Base-by-base conservation (phyloP, 2,113 vertebrate genomes). In the Sminthopsis crassicaudata region DNA sequence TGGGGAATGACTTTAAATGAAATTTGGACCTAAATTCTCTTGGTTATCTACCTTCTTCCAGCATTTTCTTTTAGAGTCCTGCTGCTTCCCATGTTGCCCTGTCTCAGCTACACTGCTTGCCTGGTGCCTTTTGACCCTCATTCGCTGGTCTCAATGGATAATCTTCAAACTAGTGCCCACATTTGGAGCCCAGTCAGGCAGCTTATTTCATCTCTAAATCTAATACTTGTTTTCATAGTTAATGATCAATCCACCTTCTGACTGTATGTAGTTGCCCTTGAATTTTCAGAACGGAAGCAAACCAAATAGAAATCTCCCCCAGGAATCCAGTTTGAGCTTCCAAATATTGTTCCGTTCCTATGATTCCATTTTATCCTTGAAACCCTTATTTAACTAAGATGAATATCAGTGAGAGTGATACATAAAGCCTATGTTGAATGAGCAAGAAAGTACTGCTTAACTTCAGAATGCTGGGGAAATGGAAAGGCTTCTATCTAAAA, bases 1-100 rank as follows among this genome's bases (percentile, higher is more conserved):
- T 0, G 24, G 53, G n/a, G 0, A 42, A 91, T 91, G 91, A 95
- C 94, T 89, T 92, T 93, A 94, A 97, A 92, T 95, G n/a, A 22
- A 14, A 54, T 92, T 93, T 91, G 27, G 25, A 46, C 4, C n/a
- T 90, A 30, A 6, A n/a, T 93, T 94, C 30, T 50, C 94, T n/a
- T 94, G 91, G 27, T 24, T 46, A 22, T 52, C 67, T 84, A 51
- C 46, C 60, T 24, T 92, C 90, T 46, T 12, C 4, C 6, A 50
- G 11, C 8, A 50, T 11, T 52, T 88, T 25, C 76, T 50, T 92
- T 52, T 95, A 52, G 42, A 52, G 54, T 90, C 90, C 76, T 90
- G 88, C 88, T 3, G 84, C 16, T 53, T 94, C 24, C 91, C 7
- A 67, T 42, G 23, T n/a, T 90, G 94, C 23, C 53, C 0, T 76